A percentile compares a stretch with the other conserved stretches of the same genome.
Evolutionary conservation across 2,113 vertebrate genomes (phyloP).

Genomic region (Pavo muticus): DNA sequence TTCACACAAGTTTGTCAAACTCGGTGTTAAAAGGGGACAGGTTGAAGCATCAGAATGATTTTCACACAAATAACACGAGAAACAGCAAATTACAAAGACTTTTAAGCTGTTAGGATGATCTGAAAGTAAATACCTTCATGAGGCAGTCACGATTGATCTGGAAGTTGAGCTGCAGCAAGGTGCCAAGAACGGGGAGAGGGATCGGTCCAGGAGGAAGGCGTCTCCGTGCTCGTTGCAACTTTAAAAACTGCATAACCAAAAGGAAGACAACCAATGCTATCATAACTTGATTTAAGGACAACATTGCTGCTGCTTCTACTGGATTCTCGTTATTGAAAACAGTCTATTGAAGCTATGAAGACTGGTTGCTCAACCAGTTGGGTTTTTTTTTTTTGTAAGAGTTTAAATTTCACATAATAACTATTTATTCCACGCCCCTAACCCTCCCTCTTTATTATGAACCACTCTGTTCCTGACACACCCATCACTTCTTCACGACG

Average conservation of each 20-base stretch:
- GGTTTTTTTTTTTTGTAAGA: background rate
- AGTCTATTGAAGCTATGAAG: background rate
- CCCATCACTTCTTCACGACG: background rate
- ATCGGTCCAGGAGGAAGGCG: conserved; percentile 62
- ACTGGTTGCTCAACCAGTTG: conserved; percentile 7
- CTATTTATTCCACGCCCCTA: background rate
- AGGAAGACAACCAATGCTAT: conserved; percentile 7
- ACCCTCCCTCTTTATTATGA: conserved; percentile 26
- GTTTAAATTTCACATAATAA: background rate
- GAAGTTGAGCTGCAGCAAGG: conserved; percentile 62
- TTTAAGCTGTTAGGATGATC: conserved; percentile 1
- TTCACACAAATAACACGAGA: background rate
- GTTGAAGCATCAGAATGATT: background rate
- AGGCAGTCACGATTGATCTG: conserved; percentile 57
- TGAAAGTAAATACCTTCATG: conserved; percentile 66
- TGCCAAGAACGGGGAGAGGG: conserved; percentile 64
- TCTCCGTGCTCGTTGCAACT: conserved; percentile 43
- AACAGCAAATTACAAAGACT: background rate
- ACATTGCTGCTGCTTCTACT: conserved; percentile 16
- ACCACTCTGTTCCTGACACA: conserved; percentile 4
- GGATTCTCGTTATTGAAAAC: background rate
- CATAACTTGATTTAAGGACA: conserved; percentile 39
- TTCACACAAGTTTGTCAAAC: background rate
- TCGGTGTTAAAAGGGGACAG: background rate
- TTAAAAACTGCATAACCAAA: conserved; percentile 37